Conservation (phyloP, 2,888 invertebrate species). For the Agrotis segetum region DNA sequence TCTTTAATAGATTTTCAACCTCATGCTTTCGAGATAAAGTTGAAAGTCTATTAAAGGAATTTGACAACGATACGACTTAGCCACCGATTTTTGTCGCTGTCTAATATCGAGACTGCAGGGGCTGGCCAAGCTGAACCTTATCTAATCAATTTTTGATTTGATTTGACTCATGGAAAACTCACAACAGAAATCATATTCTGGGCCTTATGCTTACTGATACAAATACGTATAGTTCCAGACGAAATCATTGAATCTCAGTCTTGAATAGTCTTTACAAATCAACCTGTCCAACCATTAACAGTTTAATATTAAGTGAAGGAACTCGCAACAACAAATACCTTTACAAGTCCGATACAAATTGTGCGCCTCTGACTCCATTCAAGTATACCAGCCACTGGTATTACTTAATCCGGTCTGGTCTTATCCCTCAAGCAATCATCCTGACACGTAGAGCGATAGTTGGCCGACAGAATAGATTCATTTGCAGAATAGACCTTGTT, state of each 20-base stretch:
- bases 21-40: too few species aligned
- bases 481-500: conserved; percentile 40
- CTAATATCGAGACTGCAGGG: too few species aligned
- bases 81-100: too few species aligned
- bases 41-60: too few species aligned
- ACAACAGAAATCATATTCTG: too few species aligned
- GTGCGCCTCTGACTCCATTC: conserved; percentile 34
- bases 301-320: conserved; percentile 11
- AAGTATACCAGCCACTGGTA: conserved; percentile 57
- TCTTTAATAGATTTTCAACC: too few species aligned
- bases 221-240: too few species aligned
- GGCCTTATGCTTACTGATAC: too few species aligned
- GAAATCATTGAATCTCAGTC: not conserved
- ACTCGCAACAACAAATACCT: conserved; percentile 27
- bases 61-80: too few species aligned
- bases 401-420: conserved; percentile 52
- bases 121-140: too few species aligned
- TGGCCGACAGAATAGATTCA: conserved; percentile 26
- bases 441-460: conserved; percentile 56
- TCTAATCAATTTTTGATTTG: too few species aligned
- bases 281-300: conserved; percentile 3
- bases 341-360: conserved; percentile 47
- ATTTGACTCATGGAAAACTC: too few species aligned
- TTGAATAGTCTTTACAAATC: not conserved
- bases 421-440: conserved; percentile 60